Evolutionary conservation across 2,888 invertebrate genomes (phyloP).

Genomic region (Apeira syringaria): DNA sequence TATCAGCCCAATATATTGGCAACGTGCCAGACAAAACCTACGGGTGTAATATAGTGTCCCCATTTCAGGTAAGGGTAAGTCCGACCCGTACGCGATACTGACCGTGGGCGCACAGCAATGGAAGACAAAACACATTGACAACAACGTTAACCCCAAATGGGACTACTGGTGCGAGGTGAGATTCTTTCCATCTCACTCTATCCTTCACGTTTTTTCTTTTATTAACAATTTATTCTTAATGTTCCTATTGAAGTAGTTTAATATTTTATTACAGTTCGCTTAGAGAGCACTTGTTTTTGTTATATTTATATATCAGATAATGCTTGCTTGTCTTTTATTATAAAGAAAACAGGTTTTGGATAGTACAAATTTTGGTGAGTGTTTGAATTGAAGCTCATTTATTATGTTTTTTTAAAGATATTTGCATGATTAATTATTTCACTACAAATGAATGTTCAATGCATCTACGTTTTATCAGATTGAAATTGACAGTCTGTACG

Average conservation of each 20-base stretch:
- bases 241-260: constrained; percentile 4
- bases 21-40: no score
- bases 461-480: background rate
- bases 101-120: constrained; percentile 97
- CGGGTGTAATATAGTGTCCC: no score
- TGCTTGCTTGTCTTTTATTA: constrained; percentile 38
- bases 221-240: background rate
- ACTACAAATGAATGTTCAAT: background rate
- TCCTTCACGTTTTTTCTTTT: constrained; percentile 19
- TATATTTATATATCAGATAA: constrained; percentile 11
- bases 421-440: no score
- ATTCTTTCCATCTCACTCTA: constrained; percentile 8
- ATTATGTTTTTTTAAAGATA: no score
- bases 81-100: constrained; percentile 97
- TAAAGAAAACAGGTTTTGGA: constrained; percentile 13
- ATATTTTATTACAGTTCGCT: constrained; percentile 29
- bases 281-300: constrained; percentile 35
- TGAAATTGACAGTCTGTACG: background rate
- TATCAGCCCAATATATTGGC: no score
- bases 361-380: constrained; percentile 34
- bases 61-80: constrained; percentile 95
- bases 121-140: constrained; percentile 96
- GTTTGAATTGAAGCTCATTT: constrained; percentile 44
- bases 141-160: constrained; percentile 98
- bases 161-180: constrained; percentile 98